Base-by-base conservation (phyloP, 2,797 vertebrate species). In the Pantherophis alleghaniensis region DNA sequence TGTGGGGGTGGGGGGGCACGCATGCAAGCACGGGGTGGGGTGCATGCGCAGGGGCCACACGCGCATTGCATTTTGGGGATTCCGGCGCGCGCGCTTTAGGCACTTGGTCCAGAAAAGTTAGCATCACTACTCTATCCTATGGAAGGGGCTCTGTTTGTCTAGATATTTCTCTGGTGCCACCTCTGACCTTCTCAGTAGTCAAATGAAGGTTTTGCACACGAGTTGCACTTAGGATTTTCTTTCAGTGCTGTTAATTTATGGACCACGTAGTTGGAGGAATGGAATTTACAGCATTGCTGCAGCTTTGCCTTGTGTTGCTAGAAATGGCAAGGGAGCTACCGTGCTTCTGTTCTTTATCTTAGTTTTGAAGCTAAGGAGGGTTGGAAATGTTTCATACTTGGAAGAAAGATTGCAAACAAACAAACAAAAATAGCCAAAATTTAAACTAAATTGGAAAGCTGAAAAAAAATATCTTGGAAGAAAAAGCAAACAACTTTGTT, bases 61-160 rank as follows among this genome's bases (percentile, higher is more conserved):
- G 0, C 10, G 2, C 53, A 53, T 53, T 53, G 53, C 10, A 53
- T 53, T 53, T 53, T 53, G 10, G 53, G 53, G 53, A 11, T 53
- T 53, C 10, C 0, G 53, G 53, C 0, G 0, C 0, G 9, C 1
- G 9, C 0, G 7, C 51, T 53, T 53, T 53, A 10, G 51, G 51
- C 51, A 53, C 51, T 53, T 2, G 51, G 51, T 53, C 51, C 51
- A 53, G 51, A 53, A 53, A 53, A 2, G 51, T 53, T 53, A 53
- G 51, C 51, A 53, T 53, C 51, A 53, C 7, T 53, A 1, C 51
- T 53, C 51, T 53, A 53, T 53, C 7, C 51, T 53, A 53, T 51
- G 47, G 66, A 69, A 69, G 14, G 14, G 66, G 74, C 7, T 79
- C 37, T 42, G 37, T 79, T 79, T 42, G 7, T 69, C 66, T 32